Base-by-base conservation (phyloP, 2,113 vertebrate genomes). In the Sylvilagus bachmani region DNA sequence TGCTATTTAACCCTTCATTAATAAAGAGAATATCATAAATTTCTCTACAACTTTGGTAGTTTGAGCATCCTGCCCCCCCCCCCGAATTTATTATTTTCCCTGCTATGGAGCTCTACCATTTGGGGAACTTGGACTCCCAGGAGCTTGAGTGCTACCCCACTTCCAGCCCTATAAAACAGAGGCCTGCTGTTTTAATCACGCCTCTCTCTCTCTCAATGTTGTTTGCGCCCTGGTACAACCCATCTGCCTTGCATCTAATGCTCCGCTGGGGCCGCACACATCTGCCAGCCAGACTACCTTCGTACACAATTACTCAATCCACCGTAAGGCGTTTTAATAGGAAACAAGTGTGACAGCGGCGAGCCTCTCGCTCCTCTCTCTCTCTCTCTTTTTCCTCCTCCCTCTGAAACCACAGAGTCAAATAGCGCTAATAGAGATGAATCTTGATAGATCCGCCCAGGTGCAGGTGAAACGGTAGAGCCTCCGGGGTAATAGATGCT, bases 231-330 rank as follows among this genome's bases (percentile, higher is more conserved):
- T 98, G 98, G 98, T 98, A 98, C 97, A 98, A 97, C 98, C 98
- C 98, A 98, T 98, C 98, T 98, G 98, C 98, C 98, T 98, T 97
- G 95, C 98, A 97, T 98, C 98, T 98, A 98, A 96, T 80, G 97
- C 98, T 98, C 98, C 98, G 69, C 98, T 98, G 98, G 98, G 98
- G 98, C 98, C 97, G 95, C 96, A 97, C 98, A 99, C 99, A 99
- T 99, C 99, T 99, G 98, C 98, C 97, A 98, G 98, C 98, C 99
- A 99, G 98, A 98, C 98, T 98, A 98, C 98, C 98, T 98, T 98
- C 97, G 49, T 97, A 98, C 98, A 98, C 98, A 98, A 98, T 98
- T 98, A 98, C 98, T 98, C 98, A 98, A 98, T 98, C 98, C 98
- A 98, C 97, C 92, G 96, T 98, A 98, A 98, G 98, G 97, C 97